A percentile compares a stretch with the other conserved stretches of the same genome.
Conservation (phyloP, 2,888 invertebrate species). For the Stenchaetothrips biformis region DNA sequence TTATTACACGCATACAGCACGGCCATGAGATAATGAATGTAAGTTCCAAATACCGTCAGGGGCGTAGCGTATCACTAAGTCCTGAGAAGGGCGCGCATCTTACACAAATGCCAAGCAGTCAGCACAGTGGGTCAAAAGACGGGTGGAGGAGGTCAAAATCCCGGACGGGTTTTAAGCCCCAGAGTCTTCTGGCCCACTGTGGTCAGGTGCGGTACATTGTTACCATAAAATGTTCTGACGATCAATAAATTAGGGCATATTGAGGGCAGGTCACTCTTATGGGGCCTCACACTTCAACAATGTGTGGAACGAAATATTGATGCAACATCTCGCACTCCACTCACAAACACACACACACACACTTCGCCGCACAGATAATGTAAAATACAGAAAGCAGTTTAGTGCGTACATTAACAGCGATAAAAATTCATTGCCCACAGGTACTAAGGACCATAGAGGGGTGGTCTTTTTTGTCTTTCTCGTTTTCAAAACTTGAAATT, state of each 20-base stretch:
- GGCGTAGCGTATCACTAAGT: not conserved
- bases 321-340: not conserved
- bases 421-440: not conserved
- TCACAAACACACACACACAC: not conserved
- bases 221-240: too few species aligned
- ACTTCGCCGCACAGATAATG: not conserved
- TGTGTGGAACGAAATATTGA: not conserved
- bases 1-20: too few species aligned
- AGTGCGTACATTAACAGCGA: conserved; percentile 16
- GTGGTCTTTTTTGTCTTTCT: too few species aligned
- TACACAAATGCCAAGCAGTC: conserved; percentile 1
- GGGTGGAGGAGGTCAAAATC: too few species aligned
- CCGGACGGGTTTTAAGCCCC: too few species aligned
- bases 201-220: too few species aligned
- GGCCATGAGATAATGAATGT: not conserved
- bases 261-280: too few species aligned
- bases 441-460: not conserved
- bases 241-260: too few species aligned
- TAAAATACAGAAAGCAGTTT: conserved; percentile 7
- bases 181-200: too few species aligned
- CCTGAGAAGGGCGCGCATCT: not conserved
- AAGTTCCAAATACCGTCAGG: not conserved
- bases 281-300: too few species aligned
- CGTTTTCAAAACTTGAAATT: not conserved
- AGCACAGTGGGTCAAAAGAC: too few species aligned